These are phyloP conservation scores for Ginglymostoma cirratum DNA, from an alignment of 2,113 vertebrate genomes.

Conservation along the genomic window DNA sequence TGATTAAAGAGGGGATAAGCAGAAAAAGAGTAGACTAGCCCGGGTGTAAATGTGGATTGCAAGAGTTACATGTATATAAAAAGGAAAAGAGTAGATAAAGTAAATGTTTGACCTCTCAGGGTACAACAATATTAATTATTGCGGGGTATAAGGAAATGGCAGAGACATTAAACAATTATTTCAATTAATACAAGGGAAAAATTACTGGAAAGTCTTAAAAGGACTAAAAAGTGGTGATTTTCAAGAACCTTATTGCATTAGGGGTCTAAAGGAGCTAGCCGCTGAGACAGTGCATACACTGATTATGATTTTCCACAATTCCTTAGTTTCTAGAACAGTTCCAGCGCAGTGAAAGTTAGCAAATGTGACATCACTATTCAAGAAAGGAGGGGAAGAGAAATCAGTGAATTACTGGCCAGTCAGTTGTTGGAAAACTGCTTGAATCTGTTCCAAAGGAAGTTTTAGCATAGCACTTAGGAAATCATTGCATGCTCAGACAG, in stretches of 20 bases:
- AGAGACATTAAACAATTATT: background rate
- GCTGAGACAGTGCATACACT: too few relatives aligned
- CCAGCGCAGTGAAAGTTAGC: background rate
- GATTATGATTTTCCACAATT: background rate
- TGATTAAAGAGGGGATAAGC: background rate
- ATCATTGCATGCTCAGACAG: too few relatives aligned
- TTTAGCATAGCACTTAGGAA: too few relatives aligned
- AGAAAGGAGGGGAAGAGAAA: background rate
- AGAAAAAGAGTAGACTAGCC: background rate
- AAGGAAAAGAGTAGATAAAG: background rate
- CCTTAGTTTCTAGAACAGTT: background rate
- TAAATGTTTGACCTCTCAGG: background rate
- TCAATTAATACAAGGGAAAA: too few relatives aligned
- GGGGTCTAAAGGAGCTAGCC: too few relatives aligned
- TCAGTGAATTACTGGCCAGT: background rate
- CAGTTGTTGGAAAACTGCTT: too few relatives aligned
- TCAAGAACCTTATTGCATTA: too few relatives aligned
- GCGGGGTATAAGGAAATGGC: background rate
- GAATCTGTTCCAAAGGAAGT: too few relatives aligned
- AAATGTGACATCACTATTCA: background rate
- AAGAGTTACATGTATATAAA: background rate
- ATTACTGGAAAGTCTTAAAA: too few relatives aligned
- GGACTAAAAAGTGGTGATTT: too few relatives aligned
- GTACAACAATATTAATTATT: background rate
- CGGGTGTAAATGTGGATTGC: background rate